Percentiles rank a stretch among this genome's conserved stretches.
Evolutionary conservation across 2,888 invertebrate genomes (phyloP).

Genomic region (Ennomos quercinarius): DNA sequence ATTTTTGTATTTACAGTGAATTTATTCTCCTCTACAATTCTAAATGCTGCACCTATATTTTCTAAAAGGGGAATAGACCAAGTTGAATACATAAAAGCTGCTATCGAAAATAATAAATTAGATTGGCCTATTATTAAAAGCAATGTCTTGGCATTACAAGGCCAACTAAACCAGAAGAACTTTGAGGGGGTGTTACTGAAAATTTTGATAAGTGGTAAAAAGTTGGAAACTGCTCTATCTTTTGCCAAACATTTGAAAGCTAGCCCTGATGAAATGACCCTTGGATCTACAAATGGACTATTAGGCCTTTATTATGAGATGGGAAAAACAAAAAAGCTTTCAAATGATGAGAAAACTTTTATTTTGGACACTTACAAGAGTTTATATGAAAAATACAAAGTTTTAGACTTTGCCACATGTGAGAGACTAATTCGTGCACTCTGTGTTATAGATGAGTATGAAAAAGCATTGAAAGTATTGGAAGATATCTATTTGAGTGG

Average conservation of each 20-base stretch:
- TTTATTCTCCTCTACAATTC: constrained; percentile 34
- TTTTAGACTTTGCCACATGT: constrained; percentile 86
- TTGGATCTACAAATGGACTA: constrained; percentile 85
- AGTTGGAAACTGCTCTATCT: constrained; percentile 80
- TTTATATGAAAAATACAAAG: constrained; percentile 81
- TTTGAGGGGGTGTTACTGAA: constrained; percentile 87
- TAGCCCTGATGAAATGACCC: constrained; percentile 77
- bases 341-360: constrained; percentile 77
- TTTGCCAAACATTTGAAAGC: constrained; percentile 85
- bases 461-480: constrained; percentile 85
- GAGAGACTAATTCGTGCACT: constrained; percentile 87
- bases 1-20: constrained; percentile 46
- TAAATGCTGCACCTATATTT: constrained; percentile 21
- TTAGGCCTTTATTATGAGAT: constrained; percentile 81
- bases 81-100: constrained; percentile 61
- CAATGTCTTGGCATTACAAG: constrained; percentile 64
- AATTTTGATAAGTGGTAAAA: constrained; percentile 69
- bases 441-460: constrained; percentile 88
- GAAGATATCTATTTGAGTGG: constrained; percentile 83
- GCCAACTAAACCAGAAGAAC: constrained; percentile 76
- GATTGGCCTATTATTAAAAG: constrained; percentile 76
- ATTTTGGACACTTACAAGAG: constrained; percentile 81
- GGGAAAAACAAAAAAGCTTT: constrained; percentile 56
- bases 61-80: constrained; percentile 48
- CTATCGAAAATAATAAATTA: constrained; percentile 46